Base-by-base conservation (phyloP, 1,140 invertebrate species). In the Neodiprion virginianus region DNA sequence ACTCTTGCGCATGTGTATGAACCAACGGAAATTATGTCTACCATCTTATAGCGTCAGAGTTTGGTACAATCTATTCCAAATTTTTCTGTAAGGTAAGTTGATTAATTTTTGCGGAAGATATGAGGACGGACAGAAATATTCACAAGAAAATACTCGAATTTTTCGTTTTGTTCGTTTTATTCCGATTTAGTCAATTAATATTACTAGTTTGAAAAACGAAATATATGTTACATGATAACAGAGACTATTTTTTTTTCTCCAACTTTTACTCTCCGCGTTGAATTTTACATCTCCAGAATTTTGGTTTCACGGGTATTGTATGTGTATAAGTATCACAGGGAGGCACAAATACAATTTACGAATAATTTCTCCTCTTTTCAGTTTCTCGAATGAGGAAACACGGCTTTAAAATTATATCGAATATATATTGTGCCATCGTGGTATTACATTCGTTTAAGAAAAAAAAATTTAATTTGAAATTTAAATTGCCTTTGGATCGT, bases 41-140 rank as follows among this genome's bases (percentile, higher is more conserved):
- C 5, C 21, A 69, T 69, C 7, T 47, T 23, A 69, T 28, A 69
- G 68, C 68, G 21, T 69, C 68, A 69, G 68, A 12, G 68, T 69
- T 69, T 69, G 4, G 21, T 47, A 23, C 82, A 84, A 81, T 83
- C 81, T 83, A 84, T 84, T 84, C 77, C 81, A 81, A 86, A 84
- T 81, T 85, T 77, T 68, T 83, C 73, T 81, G 73, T 83, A 82
- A 82, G 80, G 78, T 85, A 84, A 84, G 81, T 84, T 85, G 77
- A 79, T 79, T 76, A 78, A 77, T 79, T 73, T 80, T 83, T 78
- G 66, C 74, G 69, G 48, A 76, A 75, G 71, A 76, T 79, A 74
- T 79, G 79, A 82, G 76, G 71, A 80, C 71, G 76, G 77, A 80
- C 74, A 79, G 28, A 76, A 61, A 81, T 81, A 80, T 82, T 69